Evolutionary conservation across 2,888 invertebrate genomes (phyloP).

Genomic region (Drosophila barbarae): DNA sequence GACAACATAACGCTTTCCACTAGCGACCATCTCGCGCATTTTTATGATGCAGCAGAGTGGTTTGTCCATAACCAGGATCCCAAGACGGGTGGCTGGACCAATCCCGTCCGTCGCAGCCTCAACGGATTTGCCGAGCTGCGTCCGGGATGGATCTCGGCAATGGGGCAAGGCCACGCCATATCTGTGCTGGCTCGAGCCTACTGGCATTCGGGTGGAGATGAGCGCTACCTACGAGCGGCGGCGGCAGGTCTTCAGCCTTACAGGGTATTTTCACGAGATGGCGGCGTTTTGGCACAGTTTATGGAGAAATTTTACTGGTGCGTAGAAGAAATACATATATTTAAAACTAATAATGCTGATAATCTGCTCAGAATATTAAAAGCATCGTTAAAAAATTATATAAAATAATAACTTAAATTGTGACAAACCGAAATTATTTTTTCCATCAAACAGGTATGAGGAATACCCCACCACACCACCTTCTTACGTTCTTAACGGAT

Average conservation of each 20-base stretch:
- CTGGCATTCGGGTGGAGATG: constrained; percentile 88
- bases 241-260: constrained; percentile 89
- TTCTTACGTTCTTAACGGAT: constrained; percentile 98
- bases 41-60: constrained; percentile 96
- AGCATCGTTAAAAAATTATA: no score
- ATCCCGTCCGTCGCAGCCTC: constrained; percentile 89
- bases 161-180: constrained; percentile 99
- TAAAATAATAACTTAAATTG: no score
- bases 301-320: constrained; percentile 93
- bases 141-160: constrained; percentile 97
- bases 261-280: constrained; percentile 85
- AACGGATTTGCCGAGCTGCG: constrained; percentile 87
- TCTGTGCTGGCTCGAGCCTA: constrained; percentile 96
- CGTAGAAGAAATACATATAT: constrained; percentile 75
- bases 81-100: constrained; percentile 94
- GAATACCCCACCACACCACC: constrained; percentile 98
- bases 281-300: constrained; percentile 92
- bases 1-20: constrained; percentile 89
- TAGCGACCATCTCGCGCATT: constrained; percentile 93
- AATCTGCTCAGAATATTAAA: background rate
- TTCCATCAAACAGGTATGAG: constrained; percentile 86
- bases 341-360: background rate
- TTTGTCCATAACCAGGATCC: constrained; percentile 91
- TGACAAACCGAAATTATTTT: no score
- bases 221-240: constrained; percentile 90